A percentile compares a stretch with the other conserved stretches of the same genome.
Conservation (phyloP, 2,113 vertebrate genomes). For the Aldabrachelys gigantea region DNA sequence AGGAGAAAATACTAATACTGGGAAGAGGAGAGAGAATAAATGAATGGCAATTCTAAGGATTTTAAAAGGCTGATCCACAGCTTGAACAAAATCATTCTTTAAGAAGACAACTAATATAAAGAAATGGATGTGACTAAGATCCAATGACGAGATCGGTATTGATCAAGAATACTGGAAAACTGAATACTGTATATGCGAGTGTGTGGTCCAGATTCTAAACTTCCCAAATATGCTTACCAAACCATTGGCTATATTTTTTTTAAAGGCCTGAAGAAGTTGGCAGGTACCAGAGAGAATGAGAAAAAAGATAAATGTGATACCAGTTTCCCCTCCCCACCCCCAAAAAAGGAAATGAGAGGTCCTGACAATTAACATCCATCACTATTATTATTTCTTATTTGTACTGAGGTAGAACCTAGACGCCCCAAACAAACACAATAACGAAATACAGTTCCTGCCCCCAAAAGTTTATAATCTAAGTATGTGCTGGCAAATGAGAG, state of each 20-base stretch:
- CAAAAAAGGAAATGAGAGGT: background rate
- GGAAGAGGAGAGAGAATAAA: background rate
- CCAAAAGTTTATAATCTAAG: background rate
- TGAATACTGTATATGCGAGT: background rate
- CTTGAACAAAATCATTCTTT: background rate
- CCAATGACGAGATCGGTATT: background rate
- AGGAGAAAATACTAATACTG: background rate
- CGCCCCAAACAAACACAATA: background rate
- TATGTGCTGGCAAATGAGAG: background rate
- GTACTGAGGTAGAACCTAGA: background rate
- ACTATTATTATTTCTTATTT: background rate
- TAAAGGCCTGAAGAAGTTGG: background rate
- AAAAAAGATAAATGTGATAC: background rate
- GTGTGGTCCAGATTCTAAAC: background rate
- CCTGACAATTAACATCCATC: background rate
- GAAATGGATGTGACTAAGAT: background rate
- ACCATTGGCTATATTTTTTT: background rate
- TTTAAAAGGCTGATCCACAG: background rate
- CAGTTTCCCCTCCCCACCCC: background rate
- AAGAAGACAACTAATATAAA: background rate
- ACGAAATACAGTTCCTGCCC: background rate
- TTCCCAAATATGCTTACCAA: background rate
- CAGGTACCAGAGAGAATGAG: background rate
- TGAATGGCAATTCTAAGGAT: background rate
- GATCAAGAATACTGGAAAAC: background rate